A percentile compares a stretch with the other conserved stretches of the same genome.
These are phyloP conservation scores for Xylophagus ater DNA, from an alignment of 2,888 invertebrate species.

Conservation along the genomic window DNA sequence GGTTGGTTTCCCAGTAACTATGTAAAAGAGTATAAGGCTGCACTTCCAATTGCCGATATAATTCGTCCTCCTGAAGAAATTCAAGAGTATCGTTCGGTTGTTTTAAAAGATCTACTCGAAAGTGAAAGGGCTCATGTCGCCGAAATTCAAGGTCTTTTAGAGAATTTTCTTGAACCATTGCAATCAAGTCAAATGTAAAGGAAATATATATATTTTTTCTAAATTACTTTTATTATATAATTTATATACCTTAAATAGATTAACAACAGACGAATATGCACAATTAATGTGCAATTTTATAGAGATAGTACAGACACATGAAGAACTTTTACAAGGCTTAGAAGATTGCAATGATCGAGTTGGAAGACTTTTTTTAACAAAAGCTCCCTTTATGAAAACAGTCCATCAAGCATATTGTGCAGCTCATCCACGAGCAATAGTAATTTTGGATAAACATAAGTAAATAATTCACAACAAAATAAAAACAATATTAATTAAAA, in stretches of 20 bases:
- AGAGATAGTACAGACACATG: conserved; percentile 77
- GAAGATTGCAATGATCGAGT: conserved; percentile 76
- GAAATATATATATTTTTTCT: background rate
- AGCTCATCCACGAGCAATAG: conserved; percentile 89
- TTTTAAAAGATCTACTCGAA: conserved; percentile 81
- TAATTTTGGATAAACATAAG: conserved; percentile 87
- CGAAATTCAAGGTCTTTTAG: conserved; percentile 75
- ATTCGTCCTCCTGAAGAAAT: conserved; percentile 56
- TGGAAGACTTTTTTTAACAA: conserved; percentile 81
- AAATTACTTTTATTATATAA: conserved; percentile 2
- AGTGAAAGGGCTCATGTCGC: conserved; percentile 85
- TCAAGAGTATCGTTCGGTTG: conserved; percentile 72
- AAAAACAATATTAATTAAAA: too few relatives aligned
- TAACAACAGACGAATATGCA: conserved; percentile 73
- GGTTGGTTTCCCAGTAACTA: conserved; percentile 99
- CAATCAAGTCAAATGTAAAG: conserved; percentile 76
- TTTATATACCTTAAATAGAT: conserved; percentile 42
- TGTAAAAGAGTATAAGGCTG: conserved; percentile 71
- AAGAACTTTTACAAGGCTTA: conserved; percentile 63
- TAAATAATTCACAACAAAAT: conserved; percentile 46
- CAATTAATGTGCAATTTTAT: conserved; percentile 80
- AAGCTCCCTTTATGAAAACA: conserved; percentile 69
- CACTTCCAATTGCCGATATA: conserved; percentile 48
- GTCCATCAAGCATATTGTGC: conserved; percentile 84
- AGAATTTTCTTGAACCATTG: conserved; percentile 78